Evolutionary conservation across 2,113 vertebrate genomes (phyloP).

Genomic region (Cichladusa arquata): DNA sequence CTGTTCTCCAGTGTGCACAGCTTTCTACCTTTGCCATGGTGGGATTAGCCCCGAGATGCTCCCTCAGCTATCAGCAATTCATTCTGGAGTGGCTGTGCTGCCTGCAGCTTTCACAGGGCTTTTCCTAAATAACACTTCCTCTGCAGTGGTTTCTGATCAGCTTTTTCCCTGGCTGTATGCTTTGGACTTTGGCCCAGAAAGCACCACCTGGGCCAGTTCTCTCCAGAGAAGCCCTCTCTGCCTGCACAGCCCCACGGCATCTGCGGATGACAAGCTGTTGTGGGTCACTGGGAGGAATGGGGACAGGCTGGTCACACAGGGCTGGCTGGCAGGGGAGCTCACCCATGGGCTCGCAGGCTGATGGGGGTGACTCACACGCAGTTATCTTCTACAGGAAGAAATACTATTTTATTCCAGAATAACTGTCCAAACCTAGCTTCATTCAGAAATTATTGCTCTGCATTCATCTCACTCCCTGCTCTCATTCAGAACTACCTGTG

Average conservation of each 20-base stretch:
- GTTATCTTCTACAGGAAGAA: not conserved
- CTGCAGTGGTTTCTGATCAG: not conserved
- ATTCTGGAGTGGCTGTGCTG: not conserved
- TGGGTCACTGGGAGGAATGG: not conserved
- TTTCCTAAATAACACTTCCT: not conserved
- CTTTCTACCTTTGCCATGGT: not conserved
- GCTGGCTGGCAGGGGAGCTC: not conserved
- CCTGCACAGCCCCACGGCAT: not conserved
- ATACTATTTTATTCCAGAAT: not conserved
- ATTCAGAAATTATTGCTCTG: not conserved
- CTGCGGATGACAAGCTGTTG: not conserved
- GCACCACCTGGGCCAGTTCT: not conserved
- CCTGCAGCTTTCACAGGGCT: not conserved
- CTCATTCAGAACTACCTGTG: not conserved
- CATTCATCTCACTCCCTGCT: not conserved
- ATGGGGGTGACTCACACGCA: not conserved
- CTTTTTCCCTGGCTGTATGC: rapidly evolving
- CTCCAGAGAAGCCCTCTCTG: not conserved
- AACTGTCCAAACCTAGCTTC: not conserved
- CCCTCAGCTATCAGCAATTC: not conserved
- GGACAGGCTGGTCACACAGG: not conserved
- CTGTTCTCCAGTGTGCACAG: not conserved
- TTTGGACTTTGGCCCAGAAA: not conserved
- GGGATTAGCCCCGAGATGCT: not conserved
- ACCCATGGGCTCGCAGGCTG: not conserved